Evolutionary conservation across 2,113 vertebrate species (phyloP).

Genomic region (Phylloscopus whistleri): DNA sequence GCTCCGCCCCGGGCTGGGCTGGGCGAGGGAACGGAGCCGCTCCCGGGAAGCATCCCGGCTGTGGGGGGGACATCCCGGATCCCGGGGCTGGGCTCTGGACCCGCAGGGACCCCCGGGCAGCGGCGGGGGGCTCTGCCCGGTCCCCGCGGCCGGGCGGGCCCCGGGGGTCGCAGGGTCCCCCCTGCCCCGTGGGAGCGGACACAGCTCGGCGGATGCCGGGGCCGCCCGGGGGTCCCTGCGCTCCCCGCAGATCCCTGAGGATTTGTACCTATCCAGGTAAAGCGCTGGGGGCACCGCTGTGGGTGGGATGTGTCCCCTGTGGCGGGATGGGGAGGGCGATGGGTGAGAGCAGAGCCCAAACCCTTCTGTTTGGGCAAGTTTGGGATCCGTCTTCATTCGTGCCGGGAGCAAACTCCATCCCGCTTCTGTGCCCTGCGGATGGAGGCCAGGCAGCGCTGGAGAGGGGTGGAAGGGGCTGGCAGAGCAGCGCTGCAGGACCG

Average conservation of each 20-base stretch:
- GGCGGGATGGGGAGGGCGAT: fast-evolving
- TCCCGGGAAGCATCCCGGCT: neutral
- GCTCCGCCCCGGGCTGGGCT: constrained; percentile 8
- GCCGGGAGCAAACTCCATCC: neutral
- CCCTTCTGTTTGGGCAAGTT: neutral
- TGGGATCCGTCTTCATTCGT: neutral
- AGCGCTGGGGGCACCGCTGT: neutral
- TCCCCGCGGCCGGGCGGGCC: neutral
- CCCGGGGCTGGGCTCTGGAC: neutral
- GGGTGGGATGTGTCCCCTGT: neutral
- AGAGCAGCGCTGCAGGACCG: neutral
- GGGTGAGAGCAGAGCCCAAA: neutral
- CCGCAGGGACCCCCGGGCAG: neutral
- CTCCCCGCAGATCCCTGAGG: neutral
- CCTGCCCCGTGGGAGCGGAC: neutral
- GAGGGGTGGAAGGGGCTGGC: neutral
- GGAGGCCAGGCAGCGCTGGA: fast-evolving
- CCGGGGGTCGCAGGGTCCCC: neutral
- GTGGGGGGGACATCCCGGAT: too few relatives aligned
- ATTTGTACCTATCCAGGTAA: neutral
- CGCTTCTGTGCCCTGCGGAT: neutral
- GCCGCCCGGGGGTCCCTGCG: neutral
- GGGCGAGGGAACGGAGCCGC: neutral
- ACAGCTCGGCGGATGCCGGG: neutral
- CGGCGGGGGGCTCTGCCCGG: neutral